Percentiles rank a stretch among this genome's conserved stretches.
phyloP scores from a whole-genome alignment of 2,888 invertebrate species.

The Volucella inflata region DNA sequence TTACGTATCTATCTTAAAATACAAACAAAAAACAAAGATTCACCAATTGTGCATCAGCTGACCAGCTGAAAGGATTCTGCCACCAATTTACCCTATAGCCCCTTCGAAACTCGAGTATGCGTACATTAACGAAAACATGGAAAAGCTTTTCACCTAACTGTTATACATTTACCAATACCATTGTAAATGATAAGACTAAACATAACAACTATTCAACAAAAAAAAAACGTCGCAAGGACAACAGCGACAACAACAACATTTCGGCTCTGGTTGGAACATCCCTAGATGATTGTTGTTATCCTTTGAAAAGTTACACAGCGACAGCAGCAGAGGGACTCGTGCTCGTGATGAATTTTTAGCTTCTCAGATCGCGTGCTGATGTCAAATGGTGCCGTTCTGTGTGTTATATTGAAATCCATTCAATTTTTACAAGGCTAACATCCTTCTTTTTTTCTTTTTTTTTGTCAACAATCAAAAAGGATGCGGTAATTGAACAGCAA shows the following conservation, averaged over 20 bases:
- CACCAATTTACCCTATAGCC: slow-evolving; percentile 25
- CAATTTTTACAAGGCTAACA: slow-evolving; percentile 28
- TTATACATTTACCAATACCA: slow-evolving; percentile 59
- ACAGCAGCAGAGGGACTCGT: slow-evolving; percentile 59
- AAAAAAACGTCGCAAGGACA: slow-evolving; percentile 55
- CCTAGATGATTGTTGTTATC: slow-evolving; percentile 74
- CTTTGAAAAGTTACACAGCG: slow-evolving; percentile 68
- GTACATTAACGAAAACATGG: slow-evolving; percentile 34
- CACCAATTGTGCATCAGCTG: too few relatives aligned
- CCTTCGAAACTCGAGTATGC: slow-evolving; percentile 42
- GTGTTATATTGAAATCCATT: slow-evolving; percentile 58
- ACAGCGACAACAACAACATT: slow-evolving; percentile 54
- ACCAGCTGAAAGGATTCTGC: neutral
- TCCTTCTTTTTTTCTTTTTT: slow-evolving; percentile 18
- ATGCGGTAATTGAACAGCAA: slow-evolving; percentile 54
- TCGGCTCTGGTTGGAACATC: slow-evolving; percentile 56
- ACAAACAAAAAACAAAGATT: too few relatives aligned
- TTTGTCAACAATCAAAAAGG: slow-evolving; percentile 19
- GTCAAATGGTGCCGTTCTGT: slow-evolving; percentile 72
- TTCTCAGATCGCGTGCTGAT: slow-evolving; percentile 75
- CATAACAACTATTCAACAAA: slow-evolving; percentile 51
- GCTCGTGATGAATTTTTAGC: slow-evolving; percentile 71
- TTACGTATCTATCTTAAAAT: too few relatives aligned
- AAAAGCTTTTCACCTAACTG: slow-evolving; percentile 62
- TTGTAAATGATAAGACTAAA: slow-evolving; percentile 71